Conservation (phyloP, 1,140 invertebrate species). For the Temnothorax longispinosus region DNA sequence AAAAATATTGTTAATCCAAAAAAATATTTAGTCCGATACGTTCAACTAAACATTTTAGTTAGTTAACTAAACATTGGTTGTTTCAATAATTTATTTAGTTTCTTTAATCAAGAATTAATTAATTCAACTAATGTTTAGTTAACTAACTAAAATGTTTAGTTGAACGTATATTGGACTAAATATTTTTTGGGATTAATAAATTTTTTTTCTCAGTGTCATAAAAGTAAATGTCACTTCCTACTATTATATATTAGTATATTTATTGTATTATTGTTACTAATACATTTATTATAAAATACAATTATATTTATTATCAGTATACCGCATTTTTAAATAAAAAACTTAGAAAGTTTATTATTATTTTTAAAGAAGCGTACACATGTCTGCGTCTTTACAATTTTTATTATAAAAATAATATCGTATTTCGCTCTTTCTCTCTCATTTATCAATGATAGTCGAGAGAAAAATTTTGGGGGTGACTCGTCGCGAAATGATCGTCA, state of each 20-base stretch:
- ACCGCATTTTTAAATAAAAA: background rate
- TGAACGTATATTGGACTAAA: too few relatives aligned
- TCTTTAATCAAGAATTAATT: too few relatives aligned
- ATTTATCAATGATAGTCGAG: background rate
- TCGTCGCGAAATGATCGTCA: constrained; percentile 28
- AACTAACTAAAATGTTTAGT: too few relatives aligned
- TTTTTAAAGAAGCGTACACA: background rate
- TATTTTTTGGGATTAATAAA: too few relatives aligned
- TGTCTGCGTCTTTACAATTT: background rate
- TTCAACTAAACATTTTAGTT: too few relatives aligned
- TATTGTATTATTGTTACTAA: background rate
- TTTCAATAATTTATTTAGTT: too few relatives aligned
- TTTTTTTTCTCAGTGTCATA: background rate
- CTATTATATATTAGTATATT: background rate
- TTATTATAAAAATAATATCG: background rate
- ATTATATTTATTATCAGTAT: constrained; percentile 1
- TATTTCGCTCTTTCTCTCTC: background rate
- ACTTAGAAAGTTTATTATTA: background rate
- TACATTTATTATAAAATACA: background rate
- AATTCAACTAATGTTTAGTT: too few relatives aligned
- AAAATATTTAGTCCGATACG: too few relatives aligned
- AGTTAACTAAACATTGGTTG: too few relatives aligned
- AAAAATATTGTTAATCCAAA: too few relatives aligned
- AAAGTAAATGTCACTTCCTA: background rate
- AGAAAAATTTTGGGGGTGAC: background rate